These are phyloP conservation scores for Ichneumon xanthorius DNA, from an alignment of 2,888 invertebrate genomes.

Conservation along the genomic window DNA sequence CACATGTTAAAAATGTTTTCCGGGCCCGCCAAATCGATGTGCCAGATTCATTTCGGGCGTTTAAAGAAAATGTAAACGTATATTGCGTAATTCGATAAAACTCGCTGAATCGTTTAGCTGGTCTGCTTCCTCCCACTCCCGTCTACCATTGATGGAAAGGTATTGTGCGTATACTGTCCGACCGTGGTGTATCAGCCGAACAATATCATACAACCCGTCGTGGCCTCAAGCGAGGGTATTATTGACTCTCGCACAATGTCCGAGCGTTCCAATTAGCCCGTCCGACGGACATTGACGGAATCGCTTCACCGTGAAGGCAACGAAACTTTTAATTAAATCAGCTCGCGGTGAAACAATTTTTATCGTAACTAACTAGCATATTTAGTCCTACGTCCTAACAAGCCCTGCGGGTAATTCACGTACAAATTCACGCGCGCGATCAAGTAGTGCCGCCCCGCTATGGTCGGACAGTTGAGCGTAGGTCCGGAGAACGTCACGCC, in stretches of 20 bases:
- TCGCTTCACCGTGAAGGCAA: constrained; percentile 14
- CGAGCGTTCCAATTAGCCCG: constrained; percentile 28
- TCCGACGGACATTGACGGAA: constrained; percentile 23
- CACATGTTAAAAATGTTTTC: background rate
- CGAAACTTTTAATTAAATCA: constrained; percentile 53
- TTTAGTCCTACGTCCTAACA: background rate
- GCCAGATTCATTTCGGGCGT: background rate
- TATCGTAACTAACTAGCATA: constrained; percentile 13
- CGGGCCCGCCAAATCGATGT: background rate
- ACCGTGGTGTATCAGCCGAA: constrained; percentile 13
- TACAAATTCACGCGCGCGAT: background rate
- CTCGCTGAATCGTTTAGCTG: no score
- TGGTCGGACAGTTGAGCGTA: background rate
- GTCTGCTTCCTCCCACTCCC: background rate
- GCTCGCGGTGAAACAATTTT: constrained; percentile 9
- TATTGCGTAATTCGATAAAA: background rate
- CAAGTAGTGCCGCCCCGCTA: background rate
- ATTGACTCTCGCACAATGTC: constrained; percentile 43
- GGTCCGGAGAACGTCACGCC: background rate
- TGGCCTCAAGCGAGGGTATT: constrained; percentile 14
- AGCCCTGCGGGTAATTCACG: background rate
- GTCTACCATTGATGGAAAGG: background rate
- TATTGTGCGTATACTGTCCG: background rate
- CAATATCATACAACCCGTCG: constrained; percentile 2
- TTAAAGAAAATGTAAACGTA: background rate